Evolutionary conservation across 2,888 invertebrate genomes (phyloP).

Genomic region (Macroteleia sp.): DNA sequence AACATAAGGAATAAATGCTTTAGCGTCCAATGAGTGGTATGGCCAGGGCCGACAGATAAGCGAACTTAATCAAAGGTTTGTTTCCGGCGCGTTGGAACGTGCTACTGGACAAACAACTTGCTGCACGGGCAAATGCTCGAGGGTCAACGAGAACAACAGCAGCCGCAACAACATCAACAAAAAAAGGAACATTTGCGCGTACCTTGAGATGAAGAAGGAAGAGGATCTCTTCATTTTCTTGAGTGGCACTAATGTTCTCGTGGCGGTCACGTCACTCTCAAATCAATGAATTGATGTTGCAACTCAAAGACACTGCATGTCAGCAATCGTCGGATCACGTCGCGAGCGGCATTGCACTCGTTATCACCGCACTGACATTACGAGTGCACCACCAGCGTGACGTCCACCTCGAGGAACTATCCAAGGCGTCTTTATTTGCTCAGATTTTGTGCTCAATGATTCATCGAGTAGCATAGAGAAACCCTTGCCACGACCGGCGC

Average conservation of each 20-base stretch:
- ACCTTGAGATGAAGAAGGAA: slow-evolving; percentile 82
- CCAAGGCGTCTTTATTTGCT: neutral
- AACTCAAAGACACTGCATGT: slow-evolving; percentile 31
- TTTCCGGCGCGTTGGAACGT: neutral
- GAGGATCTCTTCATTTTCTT: slow-evolving; percentile 81
- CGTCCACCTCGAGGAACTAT: neutral
- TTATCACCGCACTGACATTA: slow-evolving; percentile 35
- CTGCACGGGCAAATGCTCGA: no score
- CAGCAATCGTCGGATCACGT: slow-evolving; percentile 14
- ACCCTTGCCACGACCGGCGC: neutral
- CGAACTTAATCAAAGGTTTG: slow-evolving; percentile 23
- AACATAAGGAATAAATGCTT: slow-evolving; percentile 16
- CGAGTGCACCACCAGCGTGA: slow-evolving; percentile 1
- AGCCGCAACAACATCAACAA: neutral
- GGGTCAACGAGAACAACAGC: neutral
- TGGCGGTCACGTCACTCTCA: slow-evolving; percentile 62
- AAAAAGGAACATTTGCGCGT: slow-evolving; percentile 51
- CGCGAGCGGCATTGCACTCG: slow-evolving; percentile 14
- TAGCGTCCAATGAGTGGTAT: slow-evolving; percentile 18
- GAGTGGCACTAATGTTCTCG: slow-evolving; percentile 81
- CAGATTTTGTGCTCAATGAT: neutral
- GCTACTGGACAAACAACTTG: neutral
- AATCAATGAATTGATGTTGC: neutral
- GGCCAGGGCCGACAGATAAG: slow-evolving; percentile 11
- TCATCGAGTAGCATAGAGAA: neutral